Evolutionary conservation across 1,140 invertebrate genomes (phyloP), one percentile per base, ranked within the genome.

Genomic region (Platorchestia sp.): DNA sequence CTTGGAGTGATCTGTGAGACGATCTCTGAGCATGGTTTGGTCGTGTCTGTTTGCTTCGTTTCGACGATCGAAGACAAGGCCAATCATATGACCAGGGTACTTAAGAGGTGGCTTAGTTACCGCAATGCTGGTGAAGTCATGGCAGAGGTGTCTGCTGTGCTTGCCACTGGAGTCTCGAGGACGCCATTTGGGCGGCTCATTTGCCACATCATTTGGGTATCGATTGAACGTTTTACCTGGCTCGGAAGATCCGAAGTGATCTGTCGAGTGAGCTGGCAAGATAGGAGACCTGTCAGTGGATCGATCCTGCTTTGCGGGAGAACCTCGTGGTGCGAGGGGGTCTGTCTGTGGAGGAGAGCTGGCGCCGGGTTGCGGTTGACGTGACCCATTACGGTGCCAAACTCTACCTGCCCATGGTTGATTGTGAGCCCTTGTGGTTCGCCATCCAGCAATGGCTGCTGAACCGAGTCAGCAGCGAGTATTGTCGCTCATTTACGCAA

Each of bases 31-130:
- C n/a, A n/a, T n/a, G n/a, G n/a, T n/a, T n/a, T n/a, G n/a, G n/a
- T n/a, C n/a, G n/a, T n/a, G n/a, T n/a, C n/a, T n/a, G n/a, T n/a
- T n/a, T n/a, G n/a, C n/a, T 87, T 87, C 86, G 86, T 51, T 95
- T 75, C 93, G 93, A 87, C 86, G 86, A 87, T 87, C 86, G 36
- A 87, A 87, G 41, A 87, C 86, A 87, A 87, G 36, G 86, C 86
- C 36, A 6, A 87, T 36, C 86, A 87, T 6, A 42, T 87, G 86
- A 87, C 86, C 86, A 40, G 86, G 7, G 86, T 87, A 87, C 86
- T 40, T 42, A 40, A 87, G 36, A 87, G 86, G 86, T 87, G 86
- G 86, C 86, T 87, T 14, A 87, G 86, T 7, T 87, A 87, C 41
- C 86, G 86, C 36, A 7, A 87, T 14, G 7, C 36, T 40, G 86